Base-by-base conservation (phyloP, 2,888 invertebrate genomes). In the Ectemnius continuus region DNA sequence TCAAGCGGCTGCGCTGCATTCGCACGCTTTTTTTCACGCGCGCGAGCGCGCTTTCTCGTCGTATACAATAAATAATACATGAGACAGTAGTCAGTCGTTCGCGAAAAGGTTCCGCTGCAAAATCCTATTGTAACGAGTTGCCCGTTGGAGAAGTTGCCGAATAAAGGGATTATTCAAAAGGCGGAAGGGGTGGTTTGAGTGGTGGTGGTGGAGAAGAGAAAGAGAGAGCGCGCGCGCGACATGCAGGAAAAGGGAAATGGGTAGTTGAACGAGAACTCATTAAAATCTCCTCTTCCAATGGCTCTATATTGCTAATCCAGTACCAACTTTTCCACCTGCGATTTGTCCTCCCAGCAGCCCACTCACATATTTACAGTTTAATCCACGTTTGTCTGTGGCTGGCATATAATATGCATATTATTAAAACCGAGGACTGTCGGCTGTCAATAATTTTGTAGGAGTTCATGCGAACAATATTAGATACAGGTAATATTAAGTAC, bases 41-140 rank as follows among this genome's bases (percentile, higher is more conserved):
- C 36, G 36, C 36, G 36, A 5, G 36, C 36, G 0, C 36, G 4
- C 8, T 63, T 66, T 72, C 36, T 69, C 71, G 62, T 14, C 56
- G 68, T 71, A 63, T 66, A 59, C 63, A 48, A 76, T 76, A 71
- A 68, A 76, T 76, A 76, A 76, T 77, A 76, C 76, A 76, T 75
- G 76, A 64, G 65, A 63, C 62, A 61, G 48, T 26, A 61, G 68
- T 69, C 60, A 62, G 64, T 76, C 60, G 76, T 71, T 76, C 59
- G 52, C 52, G 52, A 28, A 76, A 76, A 76, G 76, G 72, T 72
- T 76, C 66, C 66, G 71, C 68, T 75, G 36, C 70, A 64, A 67
- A 76, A 74, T 75, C 75, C 69, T 70, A 76, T 75, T 70, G 76
- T 65, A 76, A 70, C 76, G 67, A 64, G 76, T 64, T 36, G 36